Evolutionary conservation across 2,888 invertebrate species (phyloP).

Genomic region (Lochmaea crataegi): DNA sequence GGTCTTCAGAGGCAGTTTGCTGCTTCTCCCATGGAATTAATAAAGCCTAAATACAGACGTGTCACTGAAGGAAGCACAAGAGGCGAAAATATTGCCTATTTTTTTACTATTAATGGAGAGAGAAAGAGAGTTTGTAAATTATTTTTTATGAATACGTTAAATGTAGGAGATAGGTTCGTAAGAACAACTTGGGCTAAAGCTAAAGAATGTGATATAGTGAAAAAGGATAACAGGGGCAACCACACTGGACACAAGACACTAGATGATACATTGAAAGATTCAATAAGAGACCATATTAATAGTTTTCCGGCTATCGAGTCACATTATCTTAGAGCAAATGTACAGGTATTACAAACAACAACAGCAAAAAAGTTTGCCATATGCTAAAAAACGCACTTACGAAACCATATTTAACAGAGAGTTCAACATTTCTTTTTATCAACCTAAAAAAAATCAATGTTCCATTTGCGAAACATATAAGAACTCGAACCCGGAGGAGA

Average conservation of each 20-base stretch:
- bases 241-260: background rate
- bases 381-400: background rate
- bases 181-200: background rate
- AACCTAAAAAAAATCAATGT: no score
- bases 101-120: no score
- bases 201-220: background rate
- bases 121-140: no score
- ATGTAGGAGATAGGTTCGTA: background rate
- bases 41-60: no score
- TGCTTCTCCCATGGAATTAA: no score
- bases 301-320: conserved; percentile 12
- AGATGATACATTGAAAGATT: background rate
- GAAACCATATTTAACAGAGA: background rate
- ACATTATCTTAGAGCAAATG: conserved; percentile 20
- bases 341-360: conserved; percentile 8
- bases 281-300: conserved; percentile 7
- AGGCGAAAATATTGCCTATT: no score
- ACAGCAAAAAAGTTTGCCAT: background rate
- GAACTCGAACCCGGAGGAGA: background rate
- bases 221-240: background rate
- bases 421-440: background rate
- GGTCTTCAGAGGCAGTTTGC: no score
- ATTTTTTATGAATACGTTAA: no score
- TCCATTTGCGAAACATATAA: background rate
- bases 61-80: no score